Base-by-base conservation (phyloP, 2,888 invertebrate species). In the Entomobrya proxima region DNA sequence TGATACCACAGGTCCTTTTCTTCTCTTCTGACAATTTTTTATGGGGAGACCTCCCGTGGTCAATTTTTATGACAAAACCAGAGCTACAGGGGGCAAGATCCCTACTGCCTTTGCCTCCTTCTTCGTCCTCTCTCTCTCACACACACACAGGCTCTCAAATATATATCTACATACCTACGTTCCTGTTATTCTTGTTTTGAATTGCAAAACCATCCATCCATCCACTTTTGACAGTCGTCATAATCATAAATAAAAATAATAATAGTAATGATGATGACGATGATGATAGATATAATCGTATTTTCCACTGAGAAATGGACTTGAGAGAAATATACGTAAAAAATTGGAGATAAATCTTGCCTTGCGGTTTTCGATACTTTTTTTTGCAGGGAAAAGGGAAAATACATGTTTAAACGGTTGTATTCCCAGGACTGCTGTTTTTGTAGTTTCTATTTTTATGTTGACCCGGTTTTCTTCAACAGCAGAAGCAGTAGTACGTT, bases 61-160 rank as follows among this genome's bases (percentile, higher is more conserved):
- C 87, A 88, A 89, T 90, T 90, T 90, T 90, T 90, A 90, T 90
- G 90, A 89, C 89, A 88, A 88, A 89, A 86, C 86, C 87, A 85
- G 87, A 86, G 67, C 89, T 69, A 58, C 89, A 85, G 89, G 90
- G 89, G 89, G 89, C 64, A 64, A 32, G 64, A 35, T 83, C 76
- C 82, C 50, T 82, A 47, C 9, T 58, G 30, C 35, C 50, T 55
- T 32, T 35, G n/a, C n/a, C n/a, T 18, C 72, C 15, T 47, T 52
- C 35, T 30, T 47, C 47, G 7, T 30, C n/a, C 27, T 47, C 6
- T 7, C 44, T 40, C 40, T 40, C 15, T 61, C 18, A 5, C 50
- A 21, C 2, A 21, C 50, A 15, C 15, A 18, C 52, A n/a, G 21
- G 7, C 18, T 44, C n/a, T 44, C 44, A 44, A 44, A 44, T 44